Evolutionary conservation across 2,888 invertebrate genomes (phyloP).

Genomic region (Clivina fossor): DNA sequence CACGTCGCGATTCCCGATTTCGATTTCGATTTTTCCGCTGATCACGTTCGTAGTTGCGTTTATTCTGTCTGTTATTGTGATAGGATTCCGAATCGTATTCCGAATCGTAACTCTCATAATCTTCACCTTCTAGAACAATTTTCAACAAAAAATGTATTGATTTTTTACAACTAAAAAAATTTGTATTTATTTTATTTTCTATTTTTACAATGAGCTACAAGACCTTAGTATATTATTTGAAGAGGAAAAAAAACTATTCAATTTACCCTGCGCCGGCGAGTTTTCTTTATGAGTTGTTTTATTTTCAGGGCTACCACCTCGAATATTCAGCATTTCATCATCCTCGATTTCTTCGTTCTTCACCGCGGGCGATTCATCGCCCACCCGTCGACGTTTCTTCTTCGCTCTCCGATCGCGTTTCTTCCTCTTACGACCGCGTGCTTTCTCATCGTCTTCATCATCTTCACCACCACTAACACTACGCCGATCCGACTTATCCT

Average conservation of each 20-base stretch:
- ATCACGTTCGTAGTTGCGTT: constrained; percentile 50
- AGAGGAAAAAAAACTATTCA: background rate
- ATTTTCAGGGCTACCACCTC: constrained; percentile 70
- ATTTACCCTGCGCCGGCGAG: constrained; percentile 41
- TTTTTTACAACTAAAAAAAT: background rate
- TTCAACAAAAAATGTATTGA: too few species aligned
- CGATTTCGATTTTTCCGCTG: constrained; percentile 56
- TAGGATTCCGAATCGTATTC: constrained; percentile 52
- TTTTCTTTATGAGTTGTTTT: constrained; percentile 38
- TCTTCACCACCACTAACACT: constrained; percentile 50
- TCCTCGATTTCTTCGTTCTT: constrained; percentile 66
- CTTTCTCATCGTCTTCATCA: constrained; percentile 58
- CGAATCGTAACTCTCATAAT: constrained; percentile 60
- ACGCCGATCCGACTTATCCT: constrained; percentile 63
- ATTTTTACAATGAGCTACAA: constrained; percentile 38
- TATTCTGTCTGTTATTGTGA: constrained; percentile 36
- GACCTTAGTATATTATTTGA: too few species aligned
- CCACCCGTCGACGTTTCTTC: constrained; percentile 58
- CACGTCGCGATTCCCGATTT: constrained; percentile 47
- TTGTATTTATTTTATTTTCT: background rate
- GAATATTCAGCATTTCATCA: constrained; percentile 77
- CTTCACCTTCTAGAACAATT: constrained; percentile 21
- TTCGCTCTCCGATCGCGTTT: constrained; percentile 58
- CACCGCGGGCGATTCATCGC: constrained; percentile 51
- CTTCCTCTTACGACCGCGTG: constrained; percentile 61